Base-by-base conservation (phyloP, 2,797 vertebrate genomes). In the Poeciliopsis infans region DNA sequence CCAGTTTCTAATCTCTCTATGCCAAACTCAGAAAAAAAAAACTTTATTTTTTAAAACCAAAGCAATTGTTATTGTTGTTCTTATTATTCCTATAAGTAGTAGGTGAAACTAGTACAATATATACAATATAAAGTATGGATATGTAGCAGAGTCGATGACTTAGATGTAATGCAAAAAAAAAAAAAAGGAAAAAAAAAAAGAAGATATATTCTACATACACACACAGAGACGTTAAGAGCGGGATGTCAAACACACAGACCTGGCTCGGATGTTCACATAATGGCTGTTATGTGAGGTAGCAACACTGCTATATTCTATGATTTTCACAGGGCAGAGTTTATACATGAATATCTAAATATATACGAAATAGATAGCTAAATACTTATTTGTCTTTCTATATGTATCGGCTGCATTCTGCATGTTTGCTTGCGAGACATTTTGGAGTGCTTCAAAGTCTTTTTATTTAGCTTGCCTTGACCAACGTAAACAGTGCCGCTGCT, bases 11-110 rank as follows among this genome's bases (percentile, higher is more conserved):
- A 94, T 94, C 94, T 95, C 93, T 96, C 95, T 95, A 96, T 96
- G 96, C 95, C 96, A 96, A 96, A 96, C 94, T 93, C 91, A 93
- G 87, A 85, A 82, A 88, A 90, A 88, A 90, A 91, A 88, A 88
- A 91, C 89, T 94, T 95, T 96, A 94, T 96, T 96, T 96, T 96
- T 95, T 93, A 95, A 96, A 96, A 96, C 96, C 96, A 96, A 96
- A 96, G 96, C 95, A 96, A 96, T 96, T 95, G 90, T 94, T 92
- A 89, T 93, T 86, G 85, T 93, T 93, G 90, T 94, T 69, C 39
- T 43, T 90, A 89, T 92, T 91, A 55, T 55, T 55, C 87, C 81
- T 93, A 93, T 93, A 88, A 91, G 91, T 94, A 88, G 90, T 93
- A 82, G 85, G 86, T 90, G 81, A 93, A 43, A 86, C 72, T 93